Base-by-base conservation (phyloP, 2,888 invertebrate genomes). In the Apantesis nais region DNA sequence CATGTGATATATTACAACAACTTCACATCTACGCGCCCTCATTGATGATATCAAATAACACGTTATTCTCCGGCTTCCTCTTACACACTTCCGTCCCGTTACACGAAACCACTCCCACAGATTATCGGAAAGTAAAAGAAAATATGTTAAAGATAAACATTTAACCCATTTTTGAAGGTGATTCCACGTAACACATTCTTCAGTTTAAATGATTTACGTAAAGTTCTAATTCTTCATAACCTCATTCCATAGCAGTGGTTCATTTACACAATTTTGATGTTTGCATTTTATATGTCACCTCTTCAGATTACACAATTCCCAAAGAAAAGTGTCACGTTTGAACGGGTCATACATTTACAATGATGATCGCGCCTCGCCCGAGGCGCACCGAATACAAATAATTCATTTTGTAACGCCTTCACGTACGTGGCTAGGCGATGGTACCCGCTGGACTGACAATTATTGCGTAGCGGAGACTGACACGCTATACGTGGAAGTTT, bases 351-450 rank as follows among this genome's bases (percentile, higher is more conserved):
- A 80, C 83, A 85, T 87, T 86, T 83, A 79, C 83, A 83, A 85
- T 86, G 86, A 81, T 86, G 87, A 88, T 87, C 83, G 83, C 75
- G 76, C 74, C 72, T 73, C 77, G 70, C 66, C 80, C 62, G 79
- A 69, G 78, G 80, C 79, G 78, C 74, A 78, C 82, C 75, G 90
- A 90, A 90, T 92, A 89, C 84, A 84, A 89, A 91, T 89, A 80
- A 81, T 80, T 81, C 77, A 83, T 91, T 52, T 88, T 83, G 87
- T 86, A 90, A 85, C 74, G 82, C 78, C 76, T 83, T 78, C 91
- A 90, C 91, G 92, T 91, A 84, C 79, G 73, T 70, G 78, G 76
- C 70, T 68, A 76, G 80, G 79, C 84, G 83, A 80, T 76, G 74
- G 83, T 73, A 66, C 72, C 70, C 74, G 58, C 74, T 70, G 37